phyloP scores from a whole-genome alignment of 1,140 invertebrate genomes.

The Rhagoletis zephyria region DNA sequence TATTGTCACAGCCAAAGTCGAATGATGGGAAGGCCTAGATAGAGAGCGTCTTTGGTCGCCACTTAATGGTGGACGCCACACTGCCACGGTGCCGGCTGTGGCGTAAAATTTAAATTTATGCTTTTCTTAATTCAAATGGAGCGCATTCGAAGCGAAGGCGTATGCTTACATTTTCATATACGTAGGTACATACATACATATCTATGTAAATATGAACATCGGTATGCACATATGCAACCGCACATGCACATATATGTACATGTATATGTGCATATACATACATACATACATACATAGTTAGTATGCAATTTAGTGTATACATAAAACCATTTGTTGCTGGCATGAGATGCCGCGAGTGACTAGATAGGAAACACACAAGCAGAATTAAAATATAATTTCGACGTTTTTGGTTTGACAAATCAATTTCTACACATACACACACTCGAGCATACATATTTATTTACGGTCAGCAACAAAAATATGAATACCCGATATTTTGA shows the following conservation, averaged over 20 bases:
- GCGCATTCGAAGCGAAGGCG: conserved; percentile 27
- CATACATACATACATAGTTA: too few species aligned
- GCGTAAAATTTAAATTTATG: conserved; percentile 50
- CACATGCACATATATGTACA: too few species aligned
- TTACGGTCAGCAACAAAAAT: too few species aligned
- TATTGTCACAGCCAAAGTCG: conserved; percentile 24
- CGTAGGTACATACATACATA: not conserved
- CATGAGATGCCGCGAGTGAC: not conserved
- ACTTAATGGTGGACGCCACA: conserved; percentile 20
- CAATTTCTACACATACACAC: not conserved
- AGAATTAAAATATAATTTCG: not conserved
- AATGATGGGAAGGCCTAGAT: conserved; percentile 35
- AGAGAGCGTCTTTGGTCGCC: not conserved
- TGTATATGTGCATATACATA: too few species aligned
- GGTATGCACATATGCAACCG: not conserved
- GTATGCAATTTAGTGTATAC: not conserved
- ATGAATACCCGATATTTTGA: too few species aligned
- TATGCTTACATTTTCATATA: too few species aligned
- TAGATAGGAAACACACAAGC: too few species aligned
- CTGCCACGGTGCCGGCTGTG: not conserved
- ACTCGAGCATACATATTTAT: too few species aligned
- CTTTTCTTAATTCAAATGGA: conserved; percentile 51
- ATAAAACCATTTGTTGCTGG: not conserved
- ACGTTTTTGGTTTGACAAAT: conserved; percentile 44
- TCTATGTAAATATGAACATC: not conserved